Percentiles rank a stretch among this genome's conserved stretches.
Conservation (phyloP, 2,113 vertebrate species). For the Abramis brama region DNA sequence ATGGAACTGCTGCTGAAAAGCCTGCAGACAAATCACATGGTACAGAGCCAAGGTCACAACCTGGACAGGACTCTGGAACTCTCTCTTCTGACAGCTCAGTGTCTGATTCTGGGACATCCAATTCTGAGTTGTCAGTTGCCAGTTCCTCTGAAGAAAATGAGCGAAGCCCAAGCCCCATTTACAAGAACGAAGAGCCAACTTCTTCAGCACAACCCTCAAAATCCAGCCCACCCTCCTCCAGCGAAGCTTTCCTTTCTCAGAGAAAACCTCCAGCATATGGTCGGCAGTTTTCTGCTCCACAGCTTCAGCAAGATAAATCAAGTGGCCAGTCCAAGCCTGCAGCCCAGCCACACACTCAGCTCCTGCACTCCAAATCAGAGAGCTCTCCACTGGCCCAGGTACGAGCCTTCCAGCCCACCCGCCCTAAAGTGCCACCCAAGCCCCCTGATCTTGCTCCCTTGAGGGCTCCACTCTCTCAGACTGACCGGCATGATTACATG, state of each 20-base stretch:
- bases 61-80: slow-evolving; percentile 61
- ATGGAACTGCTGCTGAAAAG: slow-evolving; percentile 14
- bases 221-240: slow-evolving; percentile 30
- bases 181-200: slow-evolving; percentile 56
- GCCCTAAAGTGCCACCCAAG: slow-evolving; percentile 63
- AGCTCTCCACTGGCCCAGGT: slow-evolving; percentile 62
- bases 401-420: slow-evolving; percentile 59
- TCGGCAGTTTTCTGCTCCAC: slow-evolving; percentile 67
- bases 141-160: slow-evolving; percentile 66
- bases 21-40: slow-evolving; percentile 27
- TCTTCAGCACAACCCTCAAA: slow-evolving; percentile 18
- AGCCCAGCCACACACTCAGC: slow-evolving; percentile 50
- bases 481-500: slow-evolving; percentile 59
- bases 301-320: slow-evolving; percentile 62
- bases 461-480: slow-evolving; percentile 47
- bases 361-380: slow-evolving; percentile 65
- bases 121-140: slow-evolving; percentile 65
- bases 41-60: slow-evolving; percentile 44
- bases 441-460: slow-evolving; percentile 57
- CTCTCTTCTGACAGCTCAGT: slow-evolving; percentile 64
- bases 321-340: slow-evolving; percentile 15
- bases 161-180: slow-evolving; percentile 56
- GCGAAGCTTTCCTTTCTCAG: slow-evolving; percentile 31
- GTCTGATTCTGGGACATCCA: slow-evolving; percentile 63
- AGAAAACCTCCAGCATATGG: slow-evolving; percentile 65